A percentile compares a stretch with the other conserved stretches of the same genome.
phyloP scores from a whole-genome alignment of 2,113 vertebrate species.

The Cinclus cinclus region DNA sequence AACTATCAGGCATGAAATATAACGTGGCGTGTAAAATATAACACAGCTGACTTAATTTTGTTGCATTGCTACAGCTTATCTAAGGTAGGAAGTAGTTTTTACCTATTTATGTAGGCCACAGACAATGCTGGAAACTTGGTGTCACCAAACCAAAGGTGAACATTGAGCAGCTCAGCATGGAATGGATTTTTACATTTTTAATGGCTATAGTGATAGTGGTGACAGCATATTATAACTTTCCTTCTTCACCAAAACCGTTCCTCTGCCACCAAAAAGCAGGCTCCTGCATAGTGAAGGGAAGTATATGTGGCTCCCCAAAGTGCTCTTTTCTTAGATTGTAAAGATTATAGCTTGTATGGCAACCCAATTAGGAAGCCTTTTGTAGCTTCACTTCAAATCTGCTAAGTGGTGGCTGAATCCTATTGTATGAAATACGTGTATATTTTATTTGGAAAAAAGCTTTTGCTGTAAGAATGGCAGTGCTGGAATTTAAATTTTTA shows the following conservation, averaged over 20 bases:
- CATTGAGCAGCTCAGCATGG: neutral
- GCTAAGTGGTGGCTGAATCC: neutral
- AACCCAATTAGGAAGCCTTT: neutral
- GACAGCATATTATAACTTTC: neutral
- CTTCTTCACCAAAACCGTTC: neutral
- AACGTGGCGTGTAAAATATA: neutral
- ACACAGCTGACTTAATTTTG: neutral
- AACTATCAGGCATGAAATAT: neutral
- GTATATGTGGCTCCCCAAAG: neutral
- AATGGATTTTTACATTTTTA: neutral
- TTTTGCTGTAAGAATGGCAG: neutral
- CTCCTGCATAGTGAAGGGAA: neutral
- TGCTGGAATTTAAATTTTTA: neutral
- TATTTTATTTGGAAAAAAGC: neutral
- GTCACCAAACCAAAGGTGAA: neutral
- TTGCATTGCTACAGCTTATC: neutral
- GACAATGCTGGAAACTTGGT: neutral
- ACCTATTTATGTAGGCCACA: neutral
- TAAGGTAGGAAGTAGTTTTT: neutral
- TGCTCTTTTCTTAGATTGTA: neutral
- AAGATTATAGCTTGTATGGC: neutral
- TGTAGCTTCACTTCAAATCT: neutral
- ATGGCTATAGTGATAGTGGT: neutral
- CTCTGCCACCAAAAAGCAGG: neutral
- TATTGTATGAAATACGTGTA: neutral